Evolutionary conservation across 2,797 vertebrate genomes (phyloP), one percentile per base, ranked within the genome.

Genomic region (Rhyacichthys aspro): DNA sequence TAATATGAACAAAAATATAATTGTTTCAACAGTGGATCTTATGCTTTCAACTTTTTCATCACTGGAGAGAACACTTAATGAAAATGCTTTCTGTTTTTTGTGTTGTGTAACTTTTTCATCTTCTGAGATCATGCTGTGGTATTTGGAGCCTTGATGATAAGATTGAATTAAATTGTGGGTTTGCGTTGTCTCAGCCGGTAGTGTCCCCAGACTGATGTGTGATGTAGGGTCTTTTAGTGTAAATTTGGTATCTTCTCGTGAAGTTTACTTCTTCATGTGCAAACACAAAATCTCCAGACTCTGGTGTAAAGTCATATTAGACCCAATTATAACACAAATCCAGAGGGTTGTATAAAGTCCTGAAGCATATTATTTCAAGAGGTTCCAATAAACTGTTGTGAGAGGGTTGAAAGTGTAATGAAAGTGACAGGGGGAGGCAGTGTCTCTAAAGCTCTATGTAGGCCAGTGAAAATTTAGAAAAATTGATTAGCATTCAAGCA

Each of bases 401-500:
- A 53, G 50, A 46, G 54, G 54, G 15, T 23, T 33, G 41, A 34
- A 43, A 43, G 23, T 39, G 50, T 55, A 42, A 32, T 19, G 14
- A 63, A 63, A 59, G 73, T 68, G 16, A 60, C 59, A 61, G 61
- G 65, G 78, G 38, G 66, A 14, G 70, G 67, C 44, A 32, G 36
- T 42, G 28, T 67, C 60, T 74, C 33, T 66, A 73, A 66, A 78
- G 70, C 59, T 67, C 70, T 64, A 88, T 87, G 78, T 88, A 86
- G 86, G 87, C 73, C 86, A 83, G 54, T 63, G 72, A 84, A 76
- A 85, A 84, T 83, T 77, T 64, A 74, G 73, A 77, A 67, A 84
- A 87, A 91, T 90, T 86, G 87, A 91, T 91, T 88, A 90, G 88
- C 83, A 90, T 89, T 85, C 73, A 69, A 84, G 83, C 74, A 88